Evolutionary conservation across 2,113 vertebrate species (phyloP).

Genomic region (Echinops telfairi): DNA sequence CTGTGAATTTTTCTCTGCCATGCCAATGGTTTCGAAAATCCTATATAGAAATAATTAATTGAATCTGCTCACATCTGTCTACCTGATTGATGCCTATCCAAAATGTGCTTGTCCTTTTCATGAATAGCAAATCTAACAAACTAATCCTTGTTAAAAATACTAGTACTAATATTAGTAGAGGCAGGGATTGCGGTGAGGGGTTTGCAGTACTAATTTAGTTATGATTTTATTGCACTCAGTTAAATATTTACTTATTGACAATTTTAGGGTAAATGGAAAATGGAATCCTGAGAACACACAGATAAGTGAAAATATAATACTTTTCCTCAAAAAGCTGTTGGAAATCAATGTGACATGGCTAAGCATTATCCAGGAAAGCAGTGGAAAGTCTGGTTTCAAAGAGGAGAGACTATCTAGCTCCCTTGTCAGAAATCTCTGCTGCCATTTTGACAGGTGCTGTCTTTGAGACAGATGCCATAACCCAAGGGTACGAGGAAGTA

Average conservation of each 20-base stretch:
- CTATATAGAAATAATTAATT: background rate
- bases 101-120: background rate
- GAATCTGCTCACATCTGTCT: background rate
- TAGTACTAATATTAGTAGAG: too few species aligned
- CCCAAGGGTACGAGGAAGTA: background rate
- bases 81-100: background rate
- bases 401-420: background rate
- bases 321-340: background rate
- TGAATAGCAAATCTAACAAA: background rate
- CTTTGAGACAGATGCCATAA: background rate
- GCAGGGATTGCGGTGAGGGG: too few species aligned
- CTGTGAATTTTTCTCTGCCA: background rate
- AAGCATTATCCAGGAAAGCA: background rate
- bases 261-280: background rate
- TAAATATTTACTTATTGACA: background rate
- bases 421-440: background rate
- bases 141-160: slow-evolving; percentile 9
- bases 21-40: background rate
- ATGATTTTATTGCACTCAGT: background rate
- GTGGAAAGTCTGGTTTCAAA: background rate
- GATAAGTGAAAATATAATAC: slow-evolving; percentile 15
- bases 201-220: background rate
- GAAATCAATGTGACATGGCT: background rate
- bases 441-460: background rate
- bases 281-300: slow-evolving; percentile 17